Conservation (phyloP, 2,888 invertebrate species). For the Eumacrocentrus americanus region DNA sequence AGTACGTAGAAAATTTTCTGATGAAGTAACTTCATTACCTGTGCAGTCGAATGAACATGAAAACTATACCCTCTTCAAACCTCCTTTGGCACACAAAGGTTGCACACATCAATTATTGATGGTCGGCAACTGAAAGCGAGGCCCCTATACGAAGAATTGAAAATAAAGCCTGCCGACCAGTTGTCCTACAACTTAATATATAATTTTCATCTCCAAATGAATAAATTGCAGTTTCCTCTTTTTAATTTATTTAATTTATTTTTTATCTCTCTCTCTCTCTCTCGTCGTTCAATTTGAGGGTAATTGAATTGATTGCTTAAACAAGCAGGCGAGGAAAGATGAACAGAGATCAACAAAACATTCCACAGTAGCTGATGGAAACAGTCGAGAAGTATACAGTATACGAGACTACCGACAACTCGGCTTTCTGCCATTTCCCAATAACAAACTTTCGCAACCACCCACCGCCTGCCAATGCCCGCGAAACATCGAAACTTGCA, state of each 20-base stretch:
- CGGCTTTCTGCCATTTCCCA: slow-evolving; percentile 32
- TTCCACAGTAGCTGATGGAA: slow-evolving; percentile 33
- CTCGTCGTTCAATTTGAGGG: too few species aligned
- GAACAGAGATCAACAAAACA: slow-evolving; percentile 38
- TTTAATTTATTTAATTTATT: not conserved
- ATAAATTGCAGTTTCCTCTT: not conserved
- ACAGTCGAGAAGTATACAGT: slow-evolving; percentile 24
- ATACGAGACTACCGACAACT: too few species aligned
- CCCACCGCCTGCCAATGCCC: not conserved
- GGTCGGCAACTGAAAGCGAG: not conserved
- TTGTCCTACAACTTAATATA: not conserved
- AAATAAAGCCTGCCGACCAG: not conserved
- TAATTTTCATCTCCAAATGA: slow-evolving; percentile 8
- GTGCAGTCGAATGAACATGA: not conserved
- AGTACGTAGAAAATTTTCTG: not conserved
- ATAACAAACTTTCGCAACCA: slow-evolving; percentile 30
- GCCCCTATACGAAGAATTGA: not conserved
- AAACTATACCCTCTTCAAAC: slow-evolving; percentile 3
- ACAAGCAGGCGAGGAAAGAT: slow-evolving; percentile 32
- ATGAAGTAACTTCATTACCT: slow-evolving; percentile 1
- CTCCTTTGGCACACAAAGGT: not conserved
- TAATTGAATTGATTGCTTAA: slow-evolving; percentile 41
- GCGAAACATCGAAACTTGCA: slow-evolving; percentile 20
- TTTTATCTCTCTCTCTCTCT: too few species aligned
- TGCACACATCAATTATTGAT: slow-evolving; percentile 10